Percentiles rank a stretch among this genome's conserved stretches.
Conservation (phyloP, 2,113 vertebrate genomes). For the Bettongia penicillata region DNA sequence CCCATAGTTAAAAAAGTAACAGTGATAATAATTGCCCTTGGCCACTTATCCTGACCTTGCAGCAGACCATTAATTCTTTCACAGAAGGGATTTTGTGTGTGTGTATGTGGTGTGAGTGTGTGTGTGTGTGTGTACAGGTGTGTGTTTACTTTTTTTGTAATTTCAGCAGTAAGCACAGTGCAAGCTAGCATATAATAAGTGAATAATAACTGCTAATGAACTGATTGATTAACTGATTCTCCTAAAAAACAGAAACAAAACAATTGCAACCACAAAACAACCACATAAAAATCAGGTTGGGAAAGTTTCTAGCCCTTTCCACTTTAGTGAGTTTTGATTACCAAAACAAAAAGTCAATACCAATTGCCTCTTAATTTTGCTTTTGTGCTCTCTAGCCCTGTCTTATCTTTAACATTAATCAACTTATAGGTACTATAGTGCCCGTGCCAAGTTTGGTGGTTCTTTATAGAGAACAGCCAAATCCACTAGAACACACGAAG, state of each 20-base stretch:
- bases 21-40: neutral
- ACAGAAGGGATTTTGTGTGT: neutral
- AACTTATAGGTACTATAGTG: conserved; percentile 15
- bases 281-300: neutral
- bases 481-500: neutral
- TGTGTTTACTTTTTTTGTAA: neutral
- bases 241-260: neutral
- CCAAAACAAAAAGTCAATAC: neutral
- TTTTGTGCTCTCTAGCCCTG: neutral
- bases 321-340: neutral
- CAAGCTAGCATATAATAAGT: neutral
- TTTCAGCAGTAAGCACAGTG: neutral
- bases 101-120: neutral
- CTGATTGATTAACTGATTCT: neutral
- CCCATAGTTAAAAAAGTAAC: neutral
- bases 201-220: neutral
- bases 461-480: conserved; percentile 5
- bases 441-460: neutral
- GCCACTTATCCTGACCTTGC: neutral
- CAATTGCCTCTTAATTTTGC: neutral
- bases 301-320: neutral
- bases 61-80: neutral
- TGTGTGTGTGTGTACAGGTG: no score
- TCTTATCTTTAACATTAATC: neutral
- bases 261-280: neutral